These are phyloP conservation scores for Drosophila subsilvestris DNA, from an alignment of 2,888 invertebrate species.

Conservation along the genomic window DNA sequence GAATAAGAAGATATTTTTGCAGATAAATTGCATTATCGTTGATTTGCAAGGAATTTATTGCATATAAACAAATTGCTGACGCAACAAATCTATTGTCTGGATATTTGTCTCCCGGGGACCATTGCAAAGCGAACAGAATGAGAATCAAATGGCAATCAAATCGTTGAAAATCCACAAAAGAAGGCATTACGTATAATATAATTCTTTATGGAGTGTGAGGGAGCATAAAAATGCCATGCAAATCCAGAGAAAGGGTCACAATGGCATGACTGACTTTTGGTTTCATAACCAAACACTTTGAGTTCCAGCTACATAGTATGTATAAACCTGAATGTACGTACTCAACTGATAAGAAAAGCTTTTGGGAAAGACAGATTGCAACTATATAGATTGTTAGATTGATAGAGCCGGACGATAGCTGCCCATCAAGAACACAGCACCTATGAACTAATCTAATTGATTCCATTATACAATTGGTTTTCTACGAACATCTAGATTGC, in stretches of 20 bases:
- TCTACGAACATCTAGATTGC: not conserved
- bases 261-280: constrained; percentile 5
- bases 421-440: constrained; percentile 20
- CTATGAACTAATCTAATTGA: constrained; percentile 20
- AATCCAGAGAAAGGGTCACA: constrained; percentile 14
- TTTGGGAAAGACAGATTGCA: constrained; percentile 12
- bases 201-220: constrained; percentile 42
- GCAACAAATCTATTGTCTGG: constrained; percentile 68
- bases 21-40: constrained; percentile 76
- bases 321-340: constrained; percentile 2
- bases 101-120: constrained; percentile 26
- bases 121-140: constrained; percentile 27
- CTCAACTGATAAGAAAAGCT: constrained; percentile 32
- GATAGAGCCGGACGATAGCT: constrained; percentile 24
- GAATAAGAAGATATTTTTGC: constrained; percentile 39
- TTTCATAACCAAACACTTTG: constrained; percentile 11
- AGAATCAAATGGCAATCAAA: constrained; percentile 69
- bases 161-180: constrained; percentile 39
- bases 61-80: constrained; percentile 75
- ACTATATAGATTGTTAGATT: constrained; percentile 24
- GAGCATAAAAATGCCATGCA: constrained; percentile 39
- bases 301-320: not conserved
- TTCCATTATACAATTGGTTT: not conserved
- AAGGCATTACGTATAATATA: constrained; percentile 46
- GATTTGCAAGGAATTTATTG: constrained; percentile 73